phyloP scores from a whole-genome alignment of 2,797 vertebrate species.

The Argyrosomus regius region DNA sequence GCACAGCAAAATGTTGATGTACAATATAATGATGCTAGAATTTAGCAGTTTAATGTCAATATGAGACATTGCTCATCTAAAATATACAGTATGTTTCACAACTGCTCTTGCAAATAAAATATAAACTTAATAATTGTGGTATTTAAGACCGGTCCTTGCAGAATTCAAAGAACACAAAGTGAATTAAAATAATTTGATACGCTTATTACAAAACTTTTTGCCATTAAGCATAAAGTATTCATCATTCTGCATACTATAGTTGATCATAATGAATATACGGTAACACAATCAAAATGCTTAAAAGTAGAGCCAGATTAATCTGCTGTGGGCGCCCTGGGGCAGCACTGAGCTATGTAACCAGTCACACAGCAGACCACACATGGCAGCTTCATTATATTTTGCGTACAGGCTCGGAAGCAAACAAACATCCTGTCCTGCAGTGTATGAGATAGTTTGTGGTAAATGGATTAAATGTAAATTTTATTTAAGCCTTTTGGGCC shows the following conservation, averaged over 20 bases:
- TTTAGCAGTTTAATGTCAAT: not conserved
- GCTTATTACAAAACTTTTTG: not conserved
- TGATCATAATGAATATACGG: not conserved
- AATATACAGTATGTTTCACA: not conserved
- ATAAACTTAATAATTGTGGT: not conserved
- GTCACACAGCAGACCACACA: not conserved
- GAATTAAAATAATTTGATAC: not conserved
- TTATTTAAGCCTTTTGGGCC: no score
- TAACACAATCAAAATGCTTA: not conserved
- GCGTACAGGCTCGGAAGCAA: not conserved
- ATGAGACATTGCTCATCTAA: not conserved
- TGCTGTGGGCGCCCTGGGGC: not conserved
- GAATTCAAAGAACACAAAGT: not conserved
- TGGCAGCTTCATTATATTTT: not conserved
- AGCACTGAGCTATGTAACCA: not conserved
- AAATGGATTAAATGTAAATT: not conserved
- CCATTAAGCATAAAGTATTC: not conserved
- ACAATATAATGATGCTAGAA: constrained; percentile 10
- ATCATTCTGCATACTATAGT: not conserved
- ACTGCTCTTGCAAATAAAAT: not conserved
- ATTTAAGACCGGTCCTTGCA: not conserved
- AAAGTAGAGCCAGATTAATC: not conserved
- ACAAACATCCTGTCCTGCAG: not conserved
- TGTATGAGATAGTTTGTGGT: not conserved
- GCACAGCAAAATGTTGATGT: constrained; percentile 28